phyloP scores from a whole-genome alignment of 2,113 vertebrate species.

The Python bivittatus region DNA sequence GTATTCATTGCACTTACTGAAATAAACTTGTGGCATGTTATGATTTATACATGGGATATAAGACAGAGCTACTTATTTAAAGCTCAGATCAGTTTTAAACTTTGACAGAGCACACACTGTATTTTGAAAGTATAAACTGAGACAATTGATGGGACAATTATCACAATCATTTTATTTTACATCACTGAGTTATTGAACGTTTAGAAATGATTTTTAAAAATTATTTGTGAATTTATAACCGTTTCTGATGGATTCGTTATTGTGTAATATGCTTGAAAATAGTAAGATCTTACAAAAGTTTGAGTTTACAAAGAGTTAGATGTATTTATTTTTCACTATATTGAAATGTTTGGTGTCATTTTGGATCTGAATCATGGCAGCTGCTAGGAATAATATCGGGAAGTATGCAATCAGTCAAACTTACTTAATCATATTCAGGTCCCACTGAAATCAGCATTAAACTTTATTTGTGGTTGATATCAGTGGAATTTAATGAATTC shows the following conservation, averaged over 20 bases:
- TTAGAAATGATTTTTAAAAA: not conserved
- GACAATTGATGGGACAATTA: too few species aligned
- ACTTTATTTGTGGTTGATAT: not conserved
- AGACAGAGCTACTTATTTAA: not conserved
- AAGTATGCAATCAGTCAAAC: conserved; percentile 1
- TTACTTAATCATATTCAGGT: not conserved
- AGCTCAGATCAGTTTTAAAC: not conserved
- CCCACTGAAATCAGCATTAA: not conserved
- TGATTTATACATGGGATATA: not conserved
- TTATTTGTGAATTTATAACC: not conserved
- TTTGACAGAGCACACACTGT: too few species aligned
- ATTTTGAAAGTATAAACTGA: not conserved
- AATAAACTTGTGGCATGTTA: not conserved
- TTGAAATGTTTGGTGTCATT: not conserved
- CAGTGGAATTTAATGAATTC: not conserved
- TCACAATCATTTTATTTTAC: not conserved
- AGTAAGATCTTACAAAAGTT: not conserved
- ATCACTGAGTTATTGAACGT: not conserved
- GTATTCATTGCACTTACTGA: not conserved
- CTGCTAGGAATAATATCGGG: not conserved
- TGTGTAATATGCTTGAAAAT: not conserved
- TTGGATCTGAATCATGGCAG: not conserved
- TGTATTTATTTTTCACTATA: not conserved
- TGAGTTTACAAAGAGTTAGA: not conserved
- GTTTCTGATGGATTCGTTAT: not conserved